These are phyloP conservation scores for Tiliacea aurago DNA, from an alignment of 2,888 invertebrate genomes.

Conservation along the genomic window DNA sequence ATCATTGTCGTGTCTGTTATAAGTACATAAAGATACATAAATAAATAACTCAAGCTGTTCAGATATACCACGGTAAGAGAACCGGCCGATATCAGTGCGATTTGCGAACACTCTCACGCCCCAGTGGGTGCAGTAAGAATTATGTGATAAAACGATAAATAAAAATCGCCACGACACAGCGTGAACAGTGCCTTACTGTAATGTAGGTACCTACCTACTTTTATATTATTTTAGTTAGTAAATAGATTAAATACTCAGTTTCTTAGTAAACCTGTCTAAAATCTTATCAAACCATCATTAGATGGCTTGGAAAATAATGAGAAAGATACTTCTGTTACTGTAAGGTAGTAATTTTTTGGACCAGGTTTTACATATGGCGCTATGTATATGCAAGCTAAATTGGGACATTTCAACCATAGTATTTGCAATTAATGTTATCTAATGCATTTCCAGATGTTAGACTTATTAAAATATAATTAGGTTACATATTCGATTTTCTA, in stretches of 20 bases:
- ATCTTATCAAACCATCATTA: background rate
- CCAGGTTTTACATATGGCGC: slow-evolving; percentile 28
- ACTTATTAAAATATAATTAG: slow-evolving; percentile 72
- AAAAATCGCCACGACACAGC: slow-evolving; percentile 11
- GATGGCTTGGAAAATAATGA: slow-evolving; percentile 1
- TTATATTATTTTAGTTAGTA: slow-evolving; percentile 14
- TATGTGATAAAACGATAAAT: background rate
- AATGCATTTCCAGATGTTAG: slow-evolving; percentile 74
- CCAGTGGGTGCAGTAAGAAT: background rate
- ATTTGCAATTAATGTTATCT: slow-evolving; percentile 56
- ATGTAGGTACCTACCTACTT: background rate
- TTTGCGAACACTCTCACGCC: background rate
- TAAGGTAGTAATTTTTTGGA: slow-evolving; percentile 16
- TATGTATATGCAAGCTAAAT: slow-evolving; percentile 46
- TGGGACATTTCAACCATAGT: slow-evolving; percentile 47
- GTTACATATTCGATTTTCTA: slow-evolving; percentile 85
- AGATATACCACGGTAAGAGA: background rate
- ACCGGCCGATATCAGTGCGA: background rate
- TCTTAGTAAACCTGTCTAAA: slow-evolving; percentile 23
- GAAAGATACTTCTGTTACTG: background rate
- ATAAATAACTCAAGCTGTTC: background rate
- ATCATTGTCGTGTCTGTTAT: too few relatives aligned
- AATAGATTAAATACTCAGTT: slow-evolving; percentile 34
- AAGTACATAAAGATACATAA: too few relatives aligned
- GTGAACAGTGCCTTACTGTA: slow-evolving; percentile 11